phyloP scores from a whole-genome alignment of 2,797 vertebrate genomes.

The Kryptolebias ocellatus region DNA sequence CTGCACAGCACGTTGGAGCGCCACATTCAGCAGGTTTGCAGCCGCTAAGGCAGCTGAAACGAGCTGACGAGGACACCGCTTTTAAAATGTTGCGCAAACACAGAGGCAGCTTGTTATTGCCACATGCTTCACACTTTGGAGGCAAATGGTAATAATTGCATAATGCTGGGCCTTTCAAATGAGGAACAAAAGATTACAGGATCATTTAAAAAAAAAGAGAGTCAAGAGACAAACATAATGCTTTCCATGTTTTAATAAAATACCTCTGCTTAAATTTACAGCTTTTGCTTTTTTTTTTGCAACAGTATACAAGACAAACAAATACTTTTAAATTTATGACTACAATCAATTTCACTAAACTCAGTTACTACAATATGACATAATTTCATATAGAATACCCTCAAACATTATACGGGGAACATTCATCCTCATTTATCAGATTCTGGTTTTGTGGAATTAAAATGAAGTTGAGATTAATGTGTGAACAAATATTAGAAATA shows the following conservation, averaged over 20 bases:
- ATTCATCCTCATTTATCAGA: too few species aligned
- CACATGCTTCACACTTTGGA: conserved; percentile 4
- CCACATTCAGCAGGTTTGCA: neutral
- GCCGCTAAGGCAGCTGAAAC: neutral
- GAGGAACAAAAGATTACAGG: neutral
- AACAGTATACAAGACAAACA: too few species aligned
- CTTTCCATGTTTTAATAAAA: neutral
- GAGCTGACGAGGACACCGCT: neutral
- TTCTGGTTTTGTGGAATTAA: neutral
- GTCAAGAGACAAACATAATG: too few species aligned
- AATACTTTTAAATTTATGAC: too few species aligned
- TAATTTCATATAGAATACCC: too few species aligned
- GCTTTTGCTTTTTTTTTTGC: neutral
- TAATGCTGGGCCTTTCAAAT: neutral
- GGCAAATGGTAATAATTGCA: neutral
- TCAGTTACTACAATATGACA: too few species aligned
- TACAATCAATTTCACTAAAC: too few species aligned
- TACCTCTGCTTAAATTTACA: neutral
- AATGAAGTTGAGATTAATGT: neutral
- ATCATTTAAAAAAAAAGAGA: neutral
- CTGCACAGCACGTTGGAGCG: neutral
- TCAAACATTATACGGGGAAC: too few species aligned
- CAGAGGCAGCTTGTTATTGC: conserved; percentile 2
- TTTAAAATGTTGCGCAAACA: neutral
- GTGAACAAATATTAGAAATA: neutral